These are phyloP conservation scores for Cyanoramphus novaezelandiae DNA, from an alignment of 2,113 vertebrate species.

Conservation along the genomic window DNA sequence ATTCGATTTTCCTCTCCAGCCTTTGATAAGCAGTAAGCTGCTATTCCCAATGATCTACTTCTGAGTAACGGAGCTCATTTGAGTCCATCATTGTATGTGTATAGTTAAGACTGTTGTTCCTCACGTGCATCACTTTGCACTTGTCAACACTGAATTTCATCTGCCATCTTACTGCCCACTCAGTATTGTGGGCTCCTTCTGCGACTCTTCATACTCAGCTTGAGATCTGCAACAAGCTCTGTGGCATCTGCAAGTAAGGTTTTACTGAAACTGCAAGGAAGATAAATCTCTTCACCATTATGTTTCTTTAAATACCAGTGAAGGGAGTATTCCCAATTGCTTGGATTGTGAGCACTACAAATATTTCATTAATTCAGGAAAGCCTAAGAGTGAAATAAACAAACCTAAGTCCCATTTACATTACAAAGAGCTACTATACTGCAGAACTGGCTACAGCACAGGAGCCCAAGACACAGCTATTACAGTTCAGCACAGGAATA, in stretches of 20 bases:
- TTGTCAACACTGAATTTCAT: constrained; percentile 38
- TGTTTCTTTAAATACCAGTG: constrained; percentile 41
- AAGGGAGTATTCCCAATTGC: constrained; percentile 5
- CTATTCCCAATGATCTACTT: background rate
- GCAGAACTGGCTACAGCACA: constrained; percentile 13
- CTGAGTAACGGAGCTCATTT: constrained; percentile 15
- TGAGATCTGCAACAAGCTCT: background rate
- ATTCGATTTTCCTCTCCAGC: background rate
- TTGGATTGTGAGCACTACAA: background rate
- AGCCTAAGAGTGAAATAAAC: constrained; percentile 53
- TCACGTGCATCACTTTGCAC: constrained; percentile 6
- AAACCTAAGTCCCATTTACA: constrained; percentile 51
- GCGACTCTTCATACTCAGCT: background rate
- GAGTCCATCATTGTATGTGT: background rate
- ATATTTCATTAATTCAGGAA: constrained; percentile 63
- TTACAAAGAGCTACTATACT: constrained; percentile 47
- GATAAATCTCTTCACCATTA: constrained; percentile 1
- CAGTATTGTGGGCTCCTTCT: background rate
- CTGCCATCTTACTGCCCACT: constrained; percentile 33
- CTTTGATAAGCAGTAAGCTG: background rate
- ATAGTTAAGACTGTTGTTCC: constrained; percentile 4
- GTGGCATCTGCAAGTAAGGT: background rate
- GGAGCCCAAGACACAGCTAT: background rate
- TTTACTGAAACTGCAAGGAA: constrained; percentile 27
- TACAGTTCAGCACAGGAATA: background rate